These are phyloP conservation scores for Passer domesticus DNA, from an alignment of 2,113 vertebrate genomes.

Conservation along the genomic window DNA sequence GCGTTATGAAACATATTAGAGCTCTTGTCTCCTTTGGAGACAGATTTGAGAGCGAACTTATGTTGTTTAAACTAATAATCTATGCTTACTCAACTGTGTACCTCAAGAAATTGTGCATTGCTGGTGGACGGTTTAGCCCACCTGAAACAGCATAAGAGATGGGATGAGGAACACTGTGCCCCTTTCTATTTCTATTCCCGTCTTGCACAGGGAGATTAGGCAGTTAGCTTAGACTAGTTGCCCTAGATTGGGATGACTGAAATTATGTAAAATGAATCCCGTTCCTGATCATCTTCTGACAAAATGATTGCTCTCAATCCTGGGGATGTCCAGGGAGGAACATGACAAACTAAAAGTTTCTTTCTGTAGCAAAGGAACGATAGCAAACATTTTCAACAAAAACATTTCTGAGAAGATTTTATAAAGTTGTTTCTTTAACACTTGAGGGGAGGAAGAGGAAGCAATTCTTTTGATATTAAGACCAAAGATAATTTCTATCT, in stretches of 20 bases:
- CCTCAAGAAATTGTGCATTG: neutral
- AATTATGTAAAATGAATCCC: neutral
- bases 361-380: neutral
- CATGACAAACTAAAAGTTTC: neutral
- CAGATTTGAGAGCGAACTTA: neutral
- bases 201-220: neutral
- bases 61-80: neutral
- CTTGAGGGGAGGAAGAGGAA: neutral
- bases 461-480: neutral
- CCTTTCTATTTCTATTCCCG: neutral
- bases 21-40: neutral
- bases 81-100: neutral
- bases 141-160: neutral
- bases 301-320: neutral
- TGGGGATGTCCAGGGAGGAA: neutral
- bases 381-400: neutral
- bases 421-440: neutral
- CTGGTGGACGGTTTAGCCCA: neutral
- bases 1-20: accelerated
- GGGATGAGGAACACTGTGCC: neutral
- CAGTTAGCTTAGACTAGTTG: neutral
- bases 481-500: neutral
- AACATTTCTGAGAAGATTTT: neutral
- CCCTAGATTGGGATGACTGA: neutral
- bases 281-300: neutral